Evolutionary conservation across 2,888 invertebrate genomes (phyloP), one percentile per base, ranked within the genome.

Genomic region (Lasioglossum malachurum): DNA sequence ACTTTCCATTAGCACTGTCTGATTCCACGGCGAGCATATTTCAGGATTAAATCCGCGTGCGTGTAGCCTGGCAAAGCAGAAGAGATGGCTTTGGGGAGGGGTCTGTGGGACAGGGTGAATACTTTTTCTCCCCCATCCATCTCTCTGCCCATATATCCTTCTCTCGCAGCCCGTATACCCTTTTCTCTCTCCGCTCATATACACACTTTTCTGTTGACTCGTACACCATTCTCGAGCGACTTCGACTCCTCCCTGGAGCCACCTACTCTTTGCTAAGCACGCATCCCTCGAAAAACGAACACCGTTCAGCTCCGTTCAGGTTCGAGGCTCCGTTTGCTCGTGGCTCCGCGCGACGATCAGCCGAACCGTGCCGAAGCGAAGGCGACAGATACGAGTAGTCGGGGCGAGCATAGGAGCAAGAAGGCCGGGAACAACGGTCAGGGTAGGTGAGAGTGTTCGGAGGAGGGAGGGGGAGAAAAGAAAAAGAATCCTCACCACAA

Each of bases 1-100:
- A 69, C 67, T 69, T 69, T 69, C 67, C 67, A 69, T 69, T 69
- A 69, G 67, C 67, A 38, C 67, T 69, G 67, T 69, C 67, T 8
- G 67, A 38, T 35, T 69, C 38, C 35, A 69, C 67, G 23, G 67
- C 67, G 35, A 12, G 67, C 67, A 69, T 69, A 38, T 69, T 69
- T 69, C 67, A 69, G 67, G 67, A 69, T 69, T 69, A 69, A 69
- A 69, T 69, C 35, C 38, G 35, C 67, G 31, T 31, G 64, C 64
- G 64, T 64, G 64, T 64, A 31, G 64, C 64, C 64, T 64, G 67
- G 67, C 19, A 38, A 38, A 69, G 67, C 67, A 69, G 67, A 35
- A 69, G 67, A 69, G 67, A 69, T 69, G 67, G 67, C 67, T 69
- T 35, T 69, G 10, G 67, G 23, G 38, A 69, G 35, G 67, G 23